Base-by-base conservation (phyloP, 2,113 vertebrate species). In the Galeopterus variegatus region DNA sequence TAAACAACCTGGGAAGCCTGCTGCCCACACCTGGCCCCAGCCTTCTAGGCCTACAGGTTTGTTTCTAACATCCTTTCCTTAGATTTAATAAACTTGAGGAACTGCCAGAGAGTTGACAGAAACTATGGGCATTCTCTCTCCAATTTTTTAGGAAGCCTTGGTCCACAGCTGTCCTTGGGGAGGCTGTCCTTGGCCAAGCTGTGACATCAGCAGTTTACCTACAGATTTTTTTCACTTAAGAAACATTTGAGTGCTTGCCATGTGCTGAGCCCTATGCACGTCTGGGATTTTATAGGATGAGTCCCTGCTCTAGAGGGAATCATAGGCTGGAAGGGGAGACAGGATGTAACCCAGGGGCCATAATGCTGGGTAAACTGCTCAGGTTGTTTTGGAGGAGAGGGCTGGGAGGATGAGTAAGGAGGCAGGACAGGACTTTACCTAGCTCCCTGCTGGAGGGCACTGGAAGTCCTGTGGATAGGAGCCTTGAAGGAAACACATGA, bases 241-340 rank as follows among this genome's bases (percentile, higher is more conserved):
- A 54, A 48, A 31, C 9, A 24, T 54, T 88, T 6, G 1, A 62
- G 67, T 8, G 5, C 50, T 75, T 69, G 72, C 52, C 52, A 2
- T 33, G 45, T 70, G 45, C 67, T 36, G n/a, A 72, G 91, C 23
- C 58, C 45, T 81, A 28, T 3, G 45, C 56, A 79, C 31, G 26
- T 81, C 77, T 76, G n/a, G 21, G 65, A 28, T 75, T 90, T 95
- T 65, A 79, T 48, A 67, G 45, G 62, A 79, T 80, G 48, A n/a
- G n/a, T 58, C 18, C 31, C 21, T 69, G 62, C 60, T 72, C 67
- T 87, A 45, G 8, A 91, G 73, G n/a, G 70, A n/a, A 54, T 72
- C n/a, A 23, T 3, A 80, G 64, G 65, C 81, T n/a, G 28, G 28
- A 58, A 36, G 24, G 33, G 11, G 52, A 93, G 69, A 83, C 1